Conservation (phyloP, 2,797 vertebrate species). For the Steatocranus sp. region DNA sequence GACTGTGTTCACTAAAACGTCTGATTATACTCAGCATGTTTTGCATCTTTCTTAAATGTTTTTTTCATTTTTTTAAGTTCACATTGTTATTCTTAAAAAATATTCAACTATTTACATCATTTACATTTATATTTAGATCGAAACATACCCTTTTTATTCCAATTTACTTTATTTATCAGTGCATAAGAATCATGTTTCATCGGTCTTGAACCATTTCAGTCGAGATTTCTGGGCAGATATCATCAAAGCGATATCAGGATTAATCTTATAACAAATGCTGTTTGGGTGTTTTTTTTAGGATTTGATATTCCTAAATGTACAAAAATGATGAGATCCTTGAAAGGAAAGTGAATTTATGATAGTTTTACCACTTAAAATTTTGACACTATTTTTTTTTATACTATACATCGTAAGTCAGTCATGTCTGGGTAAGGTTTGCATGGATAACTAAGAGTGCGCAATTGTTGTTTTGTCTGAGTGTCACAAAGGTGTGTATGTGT, state of each 20-base stretch:
- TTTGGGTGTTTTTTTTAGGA: background rate
- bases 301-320: background rate
- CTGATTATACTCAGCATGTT: background rate
- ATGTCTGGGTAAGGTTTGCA: background rate
- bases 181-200: background rate
- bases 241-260: background rate
- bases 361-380: background rate
- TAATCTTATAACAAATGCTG: background rate
- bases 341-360: background rate
- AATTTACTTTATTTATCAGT: background rate
- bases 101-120: background rate
- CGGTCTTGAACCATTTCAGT: background rate
- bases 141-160: background rate
- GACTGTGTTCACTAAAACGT: slow-evolving; percentile 10
- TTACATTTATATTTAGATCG: background rate
- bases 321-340: background rate
- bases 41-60: background rate
- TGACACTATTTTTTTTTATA: background rate
- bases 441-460: background rate
- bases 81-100: background rate
- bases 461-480: slow-evolving; percentile 25
- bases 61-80: background rate
- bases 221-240: background rate
- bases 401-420: background rate
- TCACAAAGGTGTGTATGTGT: slow-evolving; percentile 13